Evolutionary conservation across 2,113 vertebrate species (phyloP), one percentile per base, ranked within the genome.

Genomic region (Anthoscopus minutus): DNA sequence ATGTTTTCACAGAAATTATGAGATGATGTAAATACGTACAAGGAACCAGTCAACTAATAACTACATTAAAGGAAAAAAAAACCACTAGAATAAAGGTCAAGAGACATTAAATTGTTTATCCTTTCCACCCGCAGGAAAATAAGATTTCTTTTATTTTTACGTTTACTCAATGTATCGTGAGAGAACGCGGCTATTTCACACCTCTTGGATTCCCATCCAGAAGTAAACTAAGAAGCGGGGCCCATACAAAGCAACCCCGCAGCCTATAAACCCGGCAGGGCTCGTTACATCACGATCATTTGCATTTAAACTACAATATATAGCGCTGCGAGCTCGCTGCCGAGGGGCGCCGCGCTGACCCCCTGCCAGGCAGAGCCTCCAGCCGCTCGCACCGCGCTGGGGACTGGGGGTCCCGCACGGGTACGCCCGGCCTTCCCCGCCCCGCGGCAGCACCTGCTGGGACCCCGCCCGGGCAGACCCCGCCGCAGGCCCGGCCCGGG

Each of bases 91-190:
- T 53, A 77, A 86, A 90, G 64, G 30, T 81, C 50, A 72, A 65
- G 33, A 40, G 27, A 67, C 22, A 86, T 48, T 2, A 61, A 45
- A 44, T 4, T 40, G 25, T 71, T 88, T 87, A 76, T 58, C 48
- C 23, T 50, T 79, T 73, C 47, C 38, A 53, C 35, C 8, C 4
- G 1, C 22, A 66, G 58, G 35, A 81, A 42, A 65, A 14, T 0
- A 25, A 38, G 13, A 25, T 13, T 18, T 71, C 51, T 60, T 18
- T 13, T 66, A n/a, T 83, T 81, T 71, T 23, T 5, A 53, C 6
- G 4, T 5, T 73, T 15, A 72, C 62, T 25, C 23, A 73, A 77
- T 1, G 0, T 15, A 19, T 8, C 14, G 24, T 0, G 24, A 72
- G 30, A 56, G 48, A 85, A 88, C 0, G 2, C 5, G 61, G 27